Base-by-base conservation (phyloP, 1,140 invertebrate species). In the Akabosia matsudoensis region DNA sequence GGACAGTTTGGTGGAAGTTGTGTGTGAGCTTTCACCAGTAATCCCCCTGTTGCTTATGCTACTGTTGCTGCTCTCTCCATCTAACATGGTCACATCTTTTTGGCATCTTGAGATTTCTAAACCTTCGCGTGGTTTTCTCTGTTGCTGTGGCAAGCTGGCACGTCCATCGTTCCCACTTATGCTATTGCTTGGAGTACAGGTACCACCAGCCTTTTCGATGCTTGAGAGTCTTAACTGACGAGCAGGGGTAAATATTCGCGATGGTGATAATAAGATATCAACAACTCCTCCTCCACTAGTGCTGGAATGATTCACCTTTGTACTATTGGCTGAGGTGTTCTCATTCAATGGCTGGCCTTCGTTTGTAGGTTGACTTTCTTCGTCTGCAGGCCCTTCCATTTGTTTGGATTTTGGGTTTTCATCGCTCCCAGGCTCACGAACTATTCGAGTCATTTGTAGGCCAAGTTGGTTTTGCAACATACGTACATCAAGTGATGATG, bases 61-160 rank as follows among this genome's bases (percentile, higher is more conserved):
- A 2, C 30, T 4, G 61, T 61, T 61, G 54, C 24, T 61, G 24
- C 14, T 24, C 24, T 61, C 54, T 61, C 24, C 24, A 24, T 61
- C 54, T 22, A 61, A 61, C 54, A 7, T 24, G 24, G 24, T 61
- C 24, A 61, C 24, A 4, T 67, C 61, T 31, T 67, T 67, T 67
- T 67, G 61, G 61, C 61, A 67, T 31, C 61, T 67, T 10, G 61
- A 67, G 3, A 67, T 67, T 67, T 67, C 7, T 31, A 67, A 13
- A 31, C 61, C 61, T 7, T 67, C 24, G 26, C 61, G 31, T 10
- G 22, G 10, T 31, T 10, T 67, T 67, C 61, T n/a, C 7, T 45
- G 37, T 45, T 45, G 37, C 7, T n/a, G 37, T 45, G 37, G 37
- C 37, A 45, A n/a, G n/a, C n/a, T n/a, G n/a, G n/a, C n/a, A n/a